phyloP scores from a whole-genome alignment of 2,888 invertebrate genomes.

The Eristalis tenax region DNA sequence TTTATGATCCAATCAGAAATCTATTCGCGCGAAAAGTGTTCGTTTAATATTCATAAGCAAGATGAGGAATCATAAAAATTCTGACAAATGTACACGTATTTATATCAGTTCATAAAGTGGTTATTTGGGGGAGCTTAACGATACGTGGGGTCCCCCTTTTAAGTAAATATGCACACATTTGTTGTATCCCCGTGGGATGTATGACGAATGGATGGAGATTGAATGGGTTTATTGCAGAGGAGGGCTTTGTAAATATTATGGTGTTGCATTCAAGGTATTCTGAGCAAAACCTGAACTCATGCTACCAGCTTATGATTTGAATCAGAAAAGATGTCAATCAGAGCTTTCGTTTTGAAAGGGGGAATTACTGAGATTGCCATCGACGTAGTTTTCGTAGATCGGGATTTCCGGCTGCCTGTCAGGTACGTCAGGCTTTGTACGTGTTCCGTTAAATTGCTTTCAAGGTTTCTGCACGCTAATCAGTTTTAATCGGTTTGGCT shows the following conservation, averaged over 20 bases:
- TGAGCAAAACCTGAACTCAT: neutral
- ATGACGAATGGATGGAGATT: neutral
- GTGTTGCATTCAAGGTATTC: slow-evolving; percentile 5
- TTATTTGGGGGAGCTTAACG: slow-evolving; percentile 42
- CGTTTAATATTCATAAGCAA: slow-evolving; percentile 64
- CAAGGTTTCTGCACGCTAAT: neutral
- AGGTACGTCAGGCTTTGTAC: neutral
- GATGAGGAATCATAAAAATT: slow-evolving; percentile 50
- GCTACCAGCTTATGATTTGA: slow-evolving; percentile 16
- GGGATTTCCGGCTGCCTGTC: neutral
- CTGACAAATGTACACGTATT: slow-evolving; percentile 44
- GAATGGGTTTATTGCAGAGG: slow-evolving; percentile 1
- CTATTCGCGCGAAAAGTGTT: slow-evolving; percentile 66
- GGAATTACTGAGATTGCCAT: neutral
- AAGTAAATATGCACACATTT: slow-evolving; percentile 18
- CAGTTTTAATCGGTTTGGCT: neutral
- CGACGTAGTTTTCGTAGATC: neutral
- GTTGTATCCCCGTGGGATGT: neutral
- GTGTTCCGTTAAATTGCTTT: neutral
- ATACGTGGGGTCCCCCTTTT: slow-evolving; percentile 21
- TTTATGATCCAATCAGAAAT: slow-evolving; percentile 69
- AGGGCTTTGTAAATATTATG: slow-evolving; percentile 2
- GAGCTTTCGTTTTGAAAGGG: neutral
- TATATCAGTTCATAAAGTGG: slow-evolving; percentile 55
- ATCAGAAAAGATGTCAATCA: slow-evolving; percentile 20